These are phyloP conservation scores for Himalopsyche anomala DNA, from an alignment of 2,888 invertebrate species.

Conservation along the genomic window DNA sequence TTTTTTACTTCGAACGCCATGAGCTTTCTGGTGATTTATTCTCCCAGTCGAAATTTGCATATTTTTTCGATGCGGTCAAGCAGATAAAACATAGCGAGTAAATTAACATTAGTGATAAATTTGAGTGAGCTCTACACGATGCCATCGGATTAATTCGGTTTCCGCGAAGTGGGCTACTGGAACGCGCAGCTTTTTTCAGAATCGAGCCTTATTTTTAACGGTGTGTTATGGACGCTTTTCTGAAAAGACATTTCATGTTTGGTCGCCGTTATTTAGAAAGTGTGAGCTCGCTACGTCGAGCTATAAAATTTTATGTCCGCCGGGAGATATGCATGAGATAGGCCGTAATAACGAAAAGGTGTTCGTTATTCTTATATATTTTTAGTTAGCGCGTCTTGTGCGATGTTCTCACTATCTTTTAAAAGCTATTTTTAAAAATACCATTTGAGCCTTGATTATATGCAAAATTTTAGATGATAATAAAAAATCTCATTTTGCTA, in stretches of 20 bases:
- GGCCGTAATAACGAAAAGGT: constrained; percentile 43
- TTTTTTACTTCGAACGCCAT: constrained; percentile 53
- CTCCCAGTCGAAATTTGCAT: constrained; percentile 62
- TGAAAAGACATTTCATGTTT: constrained; percentile 63
- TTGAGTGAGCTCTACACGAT: constrained; percentile 44
- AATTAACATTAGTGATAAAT: constrained; percentile 64
- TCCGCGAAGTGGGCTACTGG: constrained; percentile 44
- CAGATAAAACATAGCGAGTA: constrained; percentile 63
- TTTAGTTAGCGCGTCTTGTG: constrained; percentile 34
- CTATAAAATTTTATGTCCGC: constrained; percentile 55
- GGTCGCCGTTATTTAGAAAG: constrained; percentile 60
- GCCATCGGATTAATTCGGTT: constrained; percentile 37
- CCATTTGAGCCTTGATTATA: constrained; percentile 22
- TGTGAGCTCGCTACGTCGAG: constrained; percentile 53
- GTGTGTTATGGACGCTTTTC: constrained; percentile 51
- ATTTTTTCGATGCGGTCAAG: constrained; percentile 64
- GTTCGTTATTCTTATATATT: constrained; percentile 41
- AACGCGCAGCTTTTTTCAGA: constrained; percentile 49
- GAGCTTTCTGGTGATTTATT: constrained; percentile 64
- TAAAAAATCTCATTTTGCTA: constrained; percentile 36
- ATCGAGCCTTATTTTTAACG: constrained; percentile 59
- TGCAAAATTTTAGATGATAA: constrained; percentile 43
- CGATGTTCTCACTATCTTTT: constrained; percentile 32
- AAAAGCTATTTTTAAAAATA: constrained; percentile 19
- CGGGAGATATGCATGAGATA: constrained; percentile 56